These are phyloP conservation scores for Podarcis muralis DNA, from an alignment of 2,113 vertebrate species.

Conservation along the genomic window DNA sequence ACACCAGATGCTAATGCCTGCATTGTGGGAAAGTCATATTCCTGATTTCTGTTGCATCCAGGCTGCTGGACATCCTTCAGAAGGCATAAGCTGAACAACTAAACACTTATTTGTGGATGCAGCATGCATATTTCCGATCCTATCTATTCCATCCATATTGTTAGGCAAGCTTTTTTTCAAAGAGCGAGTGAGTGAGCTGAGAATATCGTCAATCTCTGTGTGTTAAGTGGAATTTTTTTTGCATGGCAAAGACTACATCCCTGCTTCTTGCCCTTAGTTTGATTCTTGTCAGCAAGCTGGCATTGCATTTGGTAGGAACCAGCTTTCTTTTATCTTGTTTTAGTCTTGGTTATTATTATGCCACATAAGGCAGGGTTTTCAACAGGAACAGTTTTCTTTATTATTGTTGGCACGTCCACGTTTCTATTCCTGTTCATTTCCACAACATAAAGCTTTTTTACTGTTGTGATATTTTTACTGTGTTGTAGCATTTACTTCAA, in stretches of 20 bases:
- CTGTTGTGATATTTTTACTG: not conserved
- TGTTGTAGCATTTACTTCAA: not conserved
- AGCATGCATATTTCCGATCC: not conserved
- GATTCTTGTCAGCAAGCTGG: not conserved
- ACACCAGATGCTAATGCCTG: not conserved
- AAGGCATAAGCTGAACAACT: not conserved
- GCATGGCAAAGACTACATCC: not conserved
- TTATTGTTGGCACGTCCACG: too few species aligned
- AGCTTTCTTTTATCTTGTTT: not conserved
- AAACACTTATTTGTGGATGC: not conserved
- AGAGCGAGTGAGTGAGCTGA: not conserved
- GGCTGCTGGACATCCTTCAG: not conserved
- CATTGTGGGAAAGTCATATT: not conserved
- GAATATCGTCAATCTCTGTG: not conserved
- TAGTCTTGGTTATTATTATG: not conserved
- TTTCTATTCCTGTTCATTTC: not conserved
- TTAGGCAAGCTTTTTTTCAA: not conserved
- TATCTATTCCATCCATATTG: not conserved
- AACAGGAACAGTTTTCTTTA: not conserved
- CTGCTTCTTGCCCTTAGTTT: not conserved
- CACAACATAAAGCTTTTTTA: not conserved
- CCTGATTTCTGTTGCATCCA: not conserved
- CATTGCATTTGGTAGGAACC: not conserved
- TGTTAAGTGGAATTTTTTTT: not conserved
- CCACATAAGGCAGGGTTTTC: not conserved